phyloP scores from a whole-genome alignment of 2,113 vertebrate genomes.

The Ophthalmolycus amberensis region DNA sequence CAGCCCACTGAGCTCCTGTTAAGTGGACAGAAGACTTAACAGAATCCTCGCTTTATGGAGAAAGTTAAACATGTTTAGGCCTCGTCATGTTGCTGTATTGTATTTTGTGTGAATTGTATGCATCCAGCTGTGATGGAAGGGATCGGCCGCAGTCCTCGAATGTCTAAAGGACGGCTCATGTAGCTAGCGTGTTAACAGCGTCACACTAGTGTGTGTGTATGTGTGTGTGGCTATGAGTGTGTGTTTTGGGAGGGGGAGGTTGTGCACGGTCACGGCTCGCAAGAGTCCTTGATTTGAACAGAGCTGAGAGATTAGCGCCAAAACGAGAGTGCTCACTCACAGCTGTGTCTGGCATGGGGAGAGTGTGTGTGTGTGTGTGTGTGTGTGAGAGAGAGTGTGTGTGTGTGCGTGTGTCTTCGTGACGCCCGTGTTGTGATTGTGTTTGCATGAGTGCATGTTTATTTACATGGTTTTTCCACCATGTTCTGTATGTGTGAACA shows the following conservation, averaged over 20 bases:
- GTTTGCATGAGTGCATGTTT: conserved; percentile 20
- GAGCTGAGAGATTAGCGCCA: conserved; percentile 64
- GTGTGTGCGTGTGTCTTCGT: conserved; percentile 1
- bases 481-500: conserved; percentile 29
- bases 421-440: neutral
- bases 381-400: conserved; percentile 14
- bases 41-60: neutral
- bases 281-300: conserved; percentile 54
- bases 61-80: neutral
- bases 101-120: neutral
- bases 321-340: conserved; percentile 69
- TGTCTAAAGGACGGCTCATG: conserved; percentile 20
- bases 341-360: conserved; percentile 76
- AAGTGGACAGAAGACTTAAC: neutral
- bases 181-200: conserved; percentile 35
- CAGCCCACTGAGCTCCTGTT: conserved; percentile 29
- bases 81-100: neutral
- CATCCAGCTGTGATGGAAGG: conserved; percentile 30
- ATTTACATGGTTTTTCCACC: conserved; percentile 14
- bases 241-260: neutral
- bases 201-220: neutral
- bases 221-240: conserved; percentile 10
- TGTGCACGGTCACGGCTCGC: conserved; percentile 27
- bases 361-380: neutral
- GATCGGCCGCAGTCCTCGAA: conserved; percentile 11